Evolutionary conservation across 2,888 invertebrate genomes (phyloP).

Genomic region (Linhomoeus sp.): DNA sequence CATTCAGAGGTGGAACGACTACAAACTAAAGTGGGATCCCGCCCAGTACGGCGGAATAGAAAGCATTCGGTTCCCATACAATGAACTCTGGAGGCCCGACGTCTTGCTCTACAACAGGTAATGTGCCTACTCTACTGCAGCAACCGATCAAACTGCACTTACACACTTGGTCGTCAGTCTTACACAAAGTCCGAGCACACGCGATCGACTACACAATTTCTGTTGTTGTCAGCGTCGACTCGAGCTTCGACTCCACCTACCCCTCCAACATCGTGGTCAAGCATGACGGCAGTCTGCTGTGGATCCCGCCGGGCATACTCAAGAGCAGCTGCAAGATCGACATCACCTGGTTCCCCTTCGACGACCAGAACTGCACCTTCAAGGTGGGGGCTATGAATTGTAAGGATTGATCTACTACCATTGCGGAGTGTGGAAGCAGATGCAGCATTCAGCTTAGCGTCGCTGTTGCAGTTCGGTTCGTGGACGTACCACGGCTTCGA

Average conservation of each 20-base stretch:
- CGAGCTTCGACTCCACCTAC: conserved; percentile 91
- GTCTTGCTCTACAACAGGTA: no score
- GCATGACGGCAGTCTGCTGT: conserved; percentile 77
- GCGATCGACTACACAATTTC: no score
- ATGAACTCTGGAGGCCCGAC: no score
- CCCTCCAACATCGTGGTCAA: conserved; percentile 89
- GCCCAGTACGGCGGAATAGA: no score
- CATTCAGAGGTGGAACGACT: no score
- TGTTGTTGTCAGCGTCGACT: conserved; percentile 75
- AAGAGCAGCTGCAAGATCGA: conserved; percentile 62
- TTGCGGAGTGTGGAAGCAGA: neutral
- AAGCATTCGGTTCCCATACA: no score
- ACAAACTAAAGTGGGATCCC: no score
- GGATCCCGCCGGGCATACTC: conserved; percentile 74
- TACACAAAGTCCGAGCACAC: no score
- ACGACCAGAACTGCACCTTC: conserved; percentile 49
- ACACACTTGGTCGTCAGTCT: no score
- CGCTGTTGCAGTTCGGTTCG: conserved; percentile 61
- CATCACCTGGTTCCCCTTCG: conserved; percentile 85
- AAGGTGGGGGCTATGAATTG: conserved; percentile 8
- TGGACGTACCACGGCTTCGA: conserved; percentile 82
- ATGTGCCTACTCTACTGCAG: no score
- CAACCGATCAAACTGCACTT: no score
- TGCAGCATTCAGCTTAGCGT: neutral
- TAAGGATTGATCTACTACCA: neutral